Conservation (phyloP, 2,113 vertebrate species). For the Rhabdomys dilectus region DNA sequence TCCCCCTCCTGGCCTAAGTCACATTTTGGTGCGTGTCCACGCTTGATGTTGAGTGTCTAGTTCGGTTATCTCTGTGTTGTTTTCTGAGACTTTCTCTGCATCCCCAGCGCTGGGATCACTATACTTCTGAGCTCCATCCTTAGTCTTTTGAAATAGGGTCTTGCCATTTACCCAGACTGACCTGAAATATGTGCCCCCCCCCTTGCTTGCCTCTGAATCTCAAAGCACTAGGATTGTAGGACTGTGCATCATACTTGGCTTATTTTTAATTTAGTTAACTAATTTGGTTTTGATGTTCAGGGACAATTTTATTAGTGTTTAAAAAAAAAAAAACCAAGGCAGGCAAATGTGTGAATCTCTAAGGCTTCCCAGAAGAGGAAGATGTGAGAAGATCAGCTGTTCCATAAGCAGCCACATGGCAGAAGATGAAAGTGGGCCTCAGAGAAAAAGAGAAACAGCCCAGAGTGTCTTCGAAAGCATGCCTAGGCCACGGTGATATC, state of each 20-base stretch:
- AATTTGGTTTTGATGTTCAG: background rate
- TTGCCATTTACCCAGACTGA: background rate
- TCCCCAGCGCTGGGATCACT: background rate
- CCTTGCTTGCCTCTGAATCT: too few relatives aligned
- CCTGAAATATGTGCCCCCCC: background rate
- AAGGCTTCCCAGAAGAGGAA: background rate
- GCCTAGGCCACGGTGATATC: too few relatives aligned
- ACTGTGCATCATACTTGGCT: background rate
- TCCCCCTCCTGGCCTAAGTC: background rate
- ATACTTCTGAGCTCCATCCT: background rate
- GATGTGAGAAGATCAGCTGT: background rate
- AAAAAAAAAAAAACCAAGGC: background rate
- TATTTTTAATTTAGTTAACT: background rate
- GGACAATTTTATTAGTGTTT: background rate
- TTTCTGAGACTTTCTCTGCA: background rate
- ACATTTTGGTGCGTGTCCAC: background rate
- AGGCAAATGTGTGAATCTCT: background rate
- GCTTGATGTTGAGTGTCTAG: background rate
- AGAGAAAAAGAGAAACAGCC: background rate
- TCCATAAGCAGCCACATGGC: background rate
- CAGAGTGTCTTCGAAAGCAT: background rate
- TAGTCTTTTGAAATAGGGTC: background rate
- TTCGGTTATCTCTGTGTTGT: background rate
- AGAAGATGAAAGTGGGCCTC: background rate
- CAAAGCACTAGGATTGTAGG: background rate